Conservation (phyloP, 2,113 vertebrate species). For the Semnornis frantzii region DNA sequence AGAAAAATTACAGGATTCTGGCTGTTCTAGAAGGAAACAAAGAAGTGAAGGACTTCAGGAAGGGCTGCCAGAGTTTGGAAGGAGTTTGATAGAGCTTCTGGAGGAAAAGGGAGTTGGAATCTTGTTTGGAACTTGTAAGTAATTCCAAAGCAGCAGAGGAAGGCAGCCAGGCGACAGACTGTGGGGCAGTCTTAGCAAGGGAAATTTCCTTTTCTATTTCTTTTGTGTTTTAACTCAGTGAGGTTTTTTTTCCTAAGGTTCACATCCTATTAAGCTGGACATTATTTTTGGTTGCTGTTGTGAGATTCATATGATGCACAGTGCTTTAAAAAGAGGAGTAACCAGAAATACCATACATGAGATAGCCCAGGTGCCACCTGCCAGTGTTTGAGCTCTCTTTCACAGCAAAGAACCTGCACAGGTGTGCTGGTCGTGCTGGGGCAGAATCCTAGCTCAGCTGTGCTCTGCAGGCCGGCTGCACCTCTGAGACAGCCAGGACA, state of each 20-base stretch:
- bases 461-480: not conserved
- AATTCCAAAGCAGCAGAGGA: not conserved
- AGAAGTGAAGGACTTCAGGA: not conserved
- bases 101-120: not conserved
- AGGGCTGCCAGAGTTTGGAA: not conserved
- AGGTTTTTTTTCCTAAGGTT: not conserved
- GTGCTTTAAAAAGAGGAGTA: not conserved
- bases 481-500: not conserved
- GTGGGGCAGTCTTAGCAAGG: not conserved
- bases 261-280: not conserved
- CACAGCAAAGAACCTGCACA: not conserved
- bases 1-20: not conserved
- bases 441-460: not conserved
- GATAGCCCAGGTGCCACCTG: not conserved
- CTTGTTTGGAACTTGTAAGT: not conserved
- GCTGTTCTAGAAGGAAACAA: not conserved
- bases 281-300: not conserved
- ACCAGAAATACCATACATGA: not conserved
- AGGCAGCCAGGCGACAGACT: not conserved
- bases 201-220: not conserved
- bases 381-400: not conserved
- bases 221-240: not conserved
- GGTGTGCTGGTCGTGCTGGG: not conserved
- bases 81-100: not conserved
- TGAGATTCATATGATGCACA: not conserved